Base-by-base conservation (phyloP, 2,888 invertebrate species). In the Aleiodes alternator region DNA sequence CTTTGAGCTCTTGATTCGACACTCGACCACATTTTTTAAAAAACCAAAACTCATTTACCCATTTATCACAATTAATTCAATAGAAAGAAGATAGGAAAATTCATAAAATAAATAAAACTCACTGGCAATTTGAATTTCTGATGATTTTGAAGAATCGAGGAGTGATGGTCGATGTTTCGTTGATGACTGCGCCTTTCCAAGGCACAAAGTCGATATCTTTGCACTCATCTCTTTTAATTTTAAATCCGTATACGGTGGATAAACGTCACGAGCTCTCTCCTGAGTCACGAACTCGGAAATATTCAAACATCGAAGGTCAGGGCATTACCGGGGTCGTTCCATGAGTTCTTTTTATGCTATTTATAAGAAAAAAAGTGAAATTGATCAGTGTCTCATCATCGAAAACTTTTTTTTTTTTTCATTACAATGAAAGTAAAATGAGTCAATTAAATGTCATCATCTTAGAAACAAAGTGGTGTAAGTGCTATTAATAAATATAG, bases 221-320 rank as follows among this genome's bases (percentile, higher is more conserved):
- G 85, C 83, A 76, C 86, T 86, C 86, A 86, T 86, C 84, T 82
- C 23, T 72, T 71, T 31, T 55, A 56, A 55, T 38, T 53, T 50
- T 31, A 34, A 51, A 56, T 56, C 50, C 43, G 29, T 43, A 61
- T 12, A 38, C n/a, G 23, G 12, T 16, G 38, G 55, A 59, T 48
- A 48, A 57, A 72, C 61, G 69, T 64, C 74, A 61, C 72, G 23
- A 50, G 71, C 64, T 69, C 81, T 83, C 81, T 83, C 82, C 83
- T 86, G 86, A 86, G 80, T 86, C 86, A 85, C 82, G 79, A 82
- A 85, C 81, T 82, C 82, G 85, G 84, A 86, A 86, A 82, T 79
- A 70, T 38, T 70, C 23, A 50, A 50, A 75, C 66, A 76, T 59
- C 76, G 78, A 78, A 82, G 81, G 81, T 82, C 80, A 80, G 77